Evolutionary conservation across 2,888 invertebrate species (phyloP).

Genomic region (Metacarcinus magister): DNA sequence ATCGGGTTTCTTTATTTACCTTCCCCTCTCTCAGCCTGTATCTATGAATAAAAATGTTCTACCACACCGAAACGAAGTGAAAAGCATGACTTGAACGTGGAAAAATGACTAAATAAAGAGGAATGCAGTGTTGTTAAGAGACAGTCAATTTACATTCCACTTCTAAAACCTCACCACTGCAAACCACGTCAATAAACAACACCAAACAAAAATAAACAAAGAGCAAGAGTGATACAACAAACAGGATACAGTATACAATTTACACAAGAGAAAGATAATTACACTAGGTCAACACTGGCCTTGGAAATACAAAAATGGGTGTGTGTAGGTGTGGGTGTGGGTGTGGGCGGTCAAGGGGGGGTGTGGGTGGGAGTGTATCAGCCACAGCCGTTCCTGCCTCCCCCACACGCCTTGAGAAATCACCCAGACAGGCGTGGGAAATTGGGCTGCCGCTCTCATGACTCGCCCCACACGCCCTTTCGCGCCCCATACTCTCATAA

Average conservation of each 20-base stretch:
- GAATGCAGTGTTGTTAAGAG: background rate
- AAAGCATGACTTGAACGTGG: background rate
- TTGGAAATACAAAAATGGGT: background rate
- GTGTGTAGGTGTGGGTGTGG: background rate
- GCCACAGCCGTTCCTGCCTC: background rate
- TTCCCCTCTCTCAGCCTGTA: background rate
- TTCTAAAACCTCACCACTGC: background rate
- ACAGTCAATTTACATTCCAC: background rate
- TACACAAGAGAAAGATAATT: background rate
- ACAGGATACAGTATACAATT: background rate
- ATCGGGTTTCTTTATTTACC: background rate
- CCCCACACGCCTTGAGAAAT: conserved; percentile 70
- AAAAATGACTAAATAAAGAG: conserved; percentile 1
- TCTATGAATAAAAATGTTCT: background rate
- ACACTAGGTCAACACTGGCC: background rate
- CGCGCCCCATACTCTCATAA: background rate
- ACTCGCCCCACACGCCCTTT: background rate
- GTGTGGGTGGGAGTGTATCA: background rate
- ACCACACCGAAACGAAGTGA: too few relatives aligned
- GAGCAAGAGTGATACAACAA: too few relatives aligned
- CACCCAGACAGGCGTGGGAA: conserved; percentile 67
- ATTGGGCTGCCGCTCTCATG: conserved; percentile 62
- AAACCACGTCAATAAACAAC: background rate
- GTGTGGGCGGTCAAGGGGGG: background rate
- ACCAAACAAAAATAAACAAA: too few relatives aligned